Percentiles rank a stretch among this genome's conserved stretches.
These are phyloP conservation scores for Nestor notabilis DNA, from an alignment of 2,113 vertebrate genomes.

Conservation along the genomic window DNA sequence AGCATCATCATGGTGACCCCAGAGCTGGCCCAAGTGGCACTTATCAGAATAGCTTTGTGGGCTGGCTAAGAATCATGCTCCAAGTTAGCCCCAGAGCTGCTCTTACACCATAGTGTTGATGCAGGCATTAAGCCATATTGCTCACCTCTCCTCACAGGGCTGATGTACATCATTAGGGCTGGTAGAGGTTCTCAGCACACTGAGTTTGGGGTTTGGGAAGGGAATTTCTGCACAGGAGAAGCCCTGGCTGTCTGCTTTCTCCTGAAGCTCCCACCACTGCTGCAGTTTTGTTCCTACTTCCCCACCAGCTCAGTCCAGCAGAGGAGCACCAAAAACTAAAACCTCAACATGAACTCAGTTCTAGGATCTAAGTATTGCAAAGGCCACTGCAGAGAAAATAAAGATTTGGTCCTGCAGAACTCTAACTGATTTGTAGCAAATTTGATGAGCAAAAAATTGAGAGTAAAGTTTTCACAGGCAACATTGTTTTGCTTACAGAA, in stretches of 20 bases:
- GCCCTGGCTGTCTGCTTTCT: neutral
- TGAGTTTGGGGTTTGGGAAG: neutral
- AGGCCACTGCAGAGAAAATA: neutral
- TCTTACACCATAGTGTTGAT: neutral
- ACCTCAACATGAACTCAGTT: neutral
- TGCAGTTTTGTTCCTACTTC: rapidly evolving
- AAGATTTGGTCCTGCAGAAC: neutral
- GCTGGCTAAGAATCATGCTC: neutral
- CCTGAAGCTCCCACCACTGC: neutral
- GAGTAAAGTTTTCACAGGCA: neutral
- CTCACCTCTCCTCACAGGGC: neutral
- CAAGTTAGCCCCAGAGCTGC: neutral
- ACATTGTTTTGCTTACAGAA: neutral
- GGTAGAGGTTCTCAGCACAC: neutral
- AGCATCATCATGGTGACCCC: neutral
- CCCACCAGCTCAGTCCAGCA: neutral
- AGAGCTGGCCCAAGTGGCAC: neutral
- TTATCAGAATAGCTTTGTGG: neutral
- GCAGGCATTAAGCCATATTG: neutral
- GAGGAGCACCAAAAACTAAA: neutral
- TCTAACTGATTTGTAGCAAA: neutral
- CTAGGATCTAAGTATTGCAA: neutral
- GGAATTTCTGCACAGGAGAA: neutral
- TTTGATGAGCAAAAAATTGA: neutral
- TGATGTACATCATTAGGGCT: neutral